Conservation (phyloP, 2,888 invertebrate species). For the Sinohyriopsis cumingii region DNA sequence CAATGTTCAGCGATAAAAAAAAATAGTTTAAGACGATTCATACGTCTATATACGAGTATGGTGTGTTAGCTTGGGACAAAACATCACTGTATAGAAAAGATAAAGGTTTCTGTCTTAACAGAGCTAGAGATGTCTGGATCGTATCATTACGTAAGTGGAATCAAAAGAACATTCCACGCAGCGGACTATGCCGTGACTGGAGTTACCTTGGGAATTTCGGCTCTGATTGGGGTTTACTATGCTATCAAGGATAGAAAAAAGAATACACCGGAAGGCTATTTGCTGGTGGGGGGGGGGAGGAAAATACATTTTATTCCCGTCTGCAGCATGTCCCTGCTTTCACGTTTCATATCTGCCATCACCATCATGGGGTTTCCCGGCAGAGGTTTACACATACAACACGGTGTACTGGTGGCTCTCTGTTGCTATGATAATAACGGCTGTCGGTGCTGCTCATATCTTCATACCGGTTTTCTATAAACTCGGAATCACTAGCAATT, state of each 20-base stretch:
- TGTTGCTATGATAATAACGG: slow-evolving; percentile 55
- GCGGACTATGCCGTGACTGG: slow-evolving; percentile 59
- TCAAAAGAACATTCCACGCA: slow-evolving; percentile 31
- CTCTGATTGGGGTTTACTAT: slow-evolving; percentile 57
- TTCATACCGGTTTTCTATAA: slow-evolving; percentile 55
- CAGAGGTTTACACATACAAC: slow-evolving; percentile 62
- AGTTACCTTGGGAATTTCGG: slow-evolving; percentile 48
- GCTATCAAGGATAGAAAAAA: slow-evolving; percentile 54
- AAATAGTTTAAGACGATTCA: too few relatives aligned
- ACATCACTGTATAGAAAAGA: too few relatives aligned
- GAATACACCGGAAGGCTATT: slow-evolving; percentile 51
- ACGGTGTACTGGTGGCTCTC: slow-evolving; percentile 59
- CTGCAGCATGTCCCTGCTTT: slow-evolving; percentile 57
- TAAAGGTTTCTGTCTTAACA: too few relatives aligned
- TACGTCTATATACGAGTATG: too few relatives aligned
- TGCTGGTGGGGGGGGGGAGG: slow-evolving; percentile 60
- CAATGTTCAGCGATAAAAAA: too few relatives aligned
- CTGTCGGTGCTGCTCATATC: slow-evolving; percentile 48
- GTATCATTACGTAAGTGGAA: slow-evolving; percentile 36
- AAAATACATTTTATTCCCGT: slow-evolving; percentile 60
- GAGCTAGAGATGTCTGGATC: too few relatives aligned
- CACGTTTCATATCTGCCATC: slow-evolving; percentile 67
- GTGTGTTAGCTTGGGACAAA: too few relatives aligned
- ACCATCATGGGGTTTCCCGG: slow-evolving; percentile 63
- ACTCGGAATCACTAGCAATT: slow-evolving; percentile 51